Conservation (phyloP, 2,113 vertebrate genomes). For the Phalacrocorax aristotelis region DNA sequence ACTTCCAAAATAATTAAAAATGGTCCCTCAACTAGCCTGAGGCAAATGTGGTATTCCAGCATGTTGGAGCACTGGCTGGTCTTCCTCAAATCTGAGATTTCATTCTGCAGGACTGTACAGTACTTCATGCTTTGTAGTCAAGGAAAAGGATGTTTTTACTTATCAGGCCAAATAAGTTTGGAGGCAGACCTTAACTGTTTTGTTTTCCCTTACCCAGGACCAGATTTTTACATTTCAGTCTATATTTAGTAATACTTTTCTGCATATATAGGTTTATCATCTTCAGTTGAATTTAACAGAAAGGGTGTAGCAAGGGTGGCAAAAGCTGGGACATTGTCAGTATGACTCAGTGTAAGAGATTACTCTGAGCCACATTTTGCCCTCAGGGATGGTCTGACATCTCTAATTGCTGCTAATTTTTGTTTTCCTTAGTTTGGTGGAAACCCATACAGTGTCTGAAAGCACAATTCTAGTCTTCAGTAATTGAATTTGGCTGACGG, state of each 20-base stretch:
- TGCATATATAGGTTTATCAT: background rate
- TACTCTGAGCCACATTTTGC: background rate
- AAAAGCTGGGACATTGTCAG: background rate
- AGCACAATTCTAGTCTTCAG: background rate
- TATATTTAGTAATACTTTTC: background rate
- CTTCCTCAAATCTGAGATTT: background rate
- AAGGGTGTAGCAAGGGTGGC: accelerated
- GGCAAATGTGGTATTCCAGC: background rate
- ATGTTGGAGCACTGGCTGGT: background rate
- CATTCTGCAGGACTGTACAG: background rate
- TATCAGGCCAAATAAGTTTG: background rate
- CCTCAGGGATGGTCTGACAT: background rate
- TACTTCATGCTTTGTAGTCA: background rate
- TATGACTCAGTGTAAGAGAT: background rate
- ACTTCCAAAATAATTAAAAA: background rate
- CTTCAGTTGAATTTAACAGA: background rate
- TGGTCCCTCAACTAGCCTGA: background rate
- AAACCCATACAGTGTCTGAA: background rate
- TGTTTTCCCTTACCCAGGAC: background rate
- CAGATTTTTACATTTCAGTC: background rate
- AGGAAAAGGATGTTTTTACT: background rate
- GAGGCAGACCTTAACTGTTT: background rate
- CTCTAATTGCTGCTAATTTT: background rate
- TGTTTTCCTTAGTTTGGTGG: background rate
- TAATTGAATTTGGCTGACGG: background rate